Evolutionary conservation across 2,113 vertebrate species (phyloP).

Genomic region (Nanorana parkeri): DNA sequence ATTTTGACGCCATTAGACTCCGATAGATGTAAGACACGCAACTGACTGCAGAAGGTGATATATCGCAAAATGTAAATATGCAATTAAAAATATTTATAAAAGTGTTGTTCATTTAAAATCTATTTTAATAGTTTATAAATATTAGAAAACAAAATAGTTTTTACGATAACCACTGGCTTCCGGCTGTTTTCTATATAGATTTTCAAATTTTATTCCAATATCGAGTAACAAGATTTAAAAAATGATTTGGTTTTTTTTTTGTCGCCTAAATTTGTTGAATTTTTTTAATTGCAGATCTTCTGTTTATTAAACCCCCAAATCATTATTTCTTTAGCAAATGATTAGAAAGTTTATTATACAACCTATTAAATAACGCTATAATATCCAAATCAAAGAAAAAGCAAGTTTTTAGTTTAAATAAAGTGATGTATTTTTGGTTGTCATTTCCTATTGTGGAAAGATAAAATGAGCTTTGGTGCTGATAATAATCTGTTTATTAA

Average conservation of each 20-base stretch:
- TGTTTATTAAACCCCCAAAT: neutral
- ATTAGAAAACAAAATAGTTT: slow-evolving; percentile 28
- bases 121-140: slow-evolving; percentile 42
- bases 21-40: too few species aligned
- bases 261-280: too few species aligned
- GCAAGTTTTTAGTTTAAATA: too few species aligned
- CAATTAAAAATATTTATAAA: slow-evolving; percentile 50
- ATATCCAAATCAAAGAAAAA: too few species aligned
- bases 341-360: neutral
- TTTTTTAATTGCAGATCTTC: neutral
- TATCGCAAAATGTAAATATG: slow-evolving; percentile 42
- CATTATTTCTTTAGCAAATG: neutral
- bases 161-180: neutral
- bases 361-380: too few species aligned
- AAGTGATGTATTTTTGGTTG: too few species aligned
- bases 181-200: slow-evolving; percentile 24
- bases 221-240: neutral
- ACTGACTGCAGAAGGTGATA: too few species aligned
- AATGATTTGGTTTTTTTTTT: too few species aligned
- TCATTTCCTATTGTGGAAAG: too few species aligned
- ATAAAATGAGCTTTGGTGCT: too few species aligned
- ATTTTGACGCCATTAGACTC: too few species aligned
- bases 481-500: neutral
- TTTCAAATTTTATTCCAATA: slow-evolving; percentile 8
- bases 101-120: slow-evolving; percentile 45